These are phyloP conservation scores for Hydrozoanthus tunicans DNA, from an alignment of 64 coral and sea anemone genomes.

Conservation along the genomic window DNA sequence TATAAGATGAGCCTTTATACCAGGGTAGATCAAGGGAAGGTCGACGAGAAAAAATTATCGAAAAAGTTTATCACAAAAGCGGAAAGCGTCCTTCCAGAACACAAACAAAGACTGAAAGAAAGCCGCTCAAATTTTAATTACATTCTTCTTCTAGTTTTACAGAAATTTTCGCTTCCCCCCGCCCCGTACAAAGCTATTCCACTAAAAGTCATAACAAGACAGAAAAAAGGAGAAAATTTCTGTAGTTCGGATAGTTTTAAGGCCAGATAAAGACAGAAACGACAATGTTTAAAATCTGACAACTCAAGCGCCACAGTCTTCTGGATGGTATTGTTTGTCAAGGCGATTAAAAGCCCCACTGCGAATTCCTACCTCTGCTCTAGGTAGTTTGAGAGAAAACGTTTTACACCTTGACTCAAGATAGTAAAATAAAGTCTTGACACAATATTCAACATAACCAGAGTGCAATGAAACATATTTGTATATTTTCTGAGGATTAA, in stretches of 20 bases:
- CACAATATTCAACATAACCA: no score
- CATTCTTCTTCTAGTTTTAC: slow-evolving; percentile 30
- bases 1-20: neutral
- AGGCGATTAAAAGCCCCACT: slow-evolving; percentile 57
- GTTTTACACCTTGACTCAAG: neutral
- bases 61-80: slow-evolving; percentile 25
- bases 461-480: neutral
- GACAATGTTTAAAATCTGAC: slow-evolving; percentile 7
- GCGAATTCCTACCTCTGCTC: slow-evolving; percentile 45
- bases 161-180: slow-evolving; percentile 5
- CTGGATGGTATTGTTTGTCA: slow-evolving; percentile 44
- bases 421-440: neutral
- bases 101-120: slow-evolving; percentile 40
- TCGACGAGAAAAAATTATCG: neutral
- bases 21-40: neutral
- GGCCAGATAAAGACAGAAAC: slow-evolving; percentile 10
- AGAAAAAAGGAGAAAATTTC: neutral
- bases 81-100: slow-evolving; percentile 28
- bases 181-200: neutral
- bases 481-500: slow-evolving; percentile 3
- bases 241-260: neutral
- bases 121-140: slow-evolving; percentile 44
- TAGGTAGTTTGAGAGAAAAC: slow-evolving; percentile 20
- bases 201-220: slow-evolving; percentile 27
- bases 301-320: slow-evolving; percentile 23